phyloP scores from a whole-genome alignment of 2,113 vertebrate genomes.

The Opisthocomus hoazin region DNA sequence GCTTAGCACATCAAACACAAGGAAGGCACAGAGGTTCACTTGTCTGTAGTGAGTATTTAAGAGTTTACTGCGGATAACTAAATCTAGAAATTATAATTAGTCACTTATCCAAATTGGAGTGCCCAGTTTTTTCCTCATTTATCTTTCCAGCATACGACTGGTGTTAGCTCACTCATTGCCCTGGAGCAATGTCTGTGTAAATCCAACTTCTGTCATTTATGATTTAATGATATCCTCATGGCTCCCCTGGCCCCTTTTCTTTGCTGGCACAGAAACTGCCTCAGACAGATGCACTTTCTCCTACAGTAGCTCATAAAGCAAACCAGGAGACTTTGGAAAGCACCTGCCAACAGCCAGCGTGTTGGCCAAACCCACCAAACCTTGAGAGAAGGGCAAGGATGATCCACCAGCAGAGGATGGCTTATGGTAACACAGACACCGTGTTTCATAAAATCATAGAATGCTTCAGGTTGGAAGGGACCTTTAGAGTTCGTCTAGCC shows the following conservation, averaged over 20 bases:
- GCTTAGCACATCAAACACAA: conserved; percentile 39
- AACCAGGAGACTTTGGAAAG: neutral
- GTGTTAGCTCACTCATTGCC: neutral
- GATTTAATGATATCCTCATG: neutral
- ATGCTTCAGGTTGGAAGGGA: too few relatives aligned
- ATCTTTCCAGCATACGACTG: neutral
- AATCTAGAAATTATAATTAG: conserved; percentile 2
- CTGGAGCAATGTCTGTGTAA: neutral
- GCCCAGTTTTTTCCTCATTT: neutral
- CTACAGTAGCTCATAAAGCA: neutral
- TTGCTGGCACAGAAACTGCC: neutral
- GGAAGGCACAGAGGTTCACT: neutral
- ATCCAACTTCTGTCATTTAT: neutral
- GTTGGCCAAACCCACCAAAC: fast-evolving
- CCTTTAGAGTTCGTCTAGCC: too few relatives aligned
- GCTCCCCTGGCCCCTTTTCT: neutral
- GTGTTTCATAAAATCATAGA: too few relatives aligned
- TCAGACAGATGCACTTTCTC: neutral
- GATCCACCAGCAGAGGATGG: fast-evolving
- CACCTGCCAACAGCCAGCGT: fast-evolving
- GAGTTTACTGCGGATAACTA: conserved; percentile 18
- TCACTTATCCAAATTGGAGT: neutral
- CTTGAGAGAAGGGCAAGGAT: neutral
- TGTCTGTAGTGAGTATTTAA: conserved; percentile 10
- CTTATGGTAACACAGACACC: fast-evolving